Percentiles rank a stretch among this genome's conserved stretches.
Conservation (phyloP, 2,113 vertebrate genomes). For the Bos javanicus region DNA sequence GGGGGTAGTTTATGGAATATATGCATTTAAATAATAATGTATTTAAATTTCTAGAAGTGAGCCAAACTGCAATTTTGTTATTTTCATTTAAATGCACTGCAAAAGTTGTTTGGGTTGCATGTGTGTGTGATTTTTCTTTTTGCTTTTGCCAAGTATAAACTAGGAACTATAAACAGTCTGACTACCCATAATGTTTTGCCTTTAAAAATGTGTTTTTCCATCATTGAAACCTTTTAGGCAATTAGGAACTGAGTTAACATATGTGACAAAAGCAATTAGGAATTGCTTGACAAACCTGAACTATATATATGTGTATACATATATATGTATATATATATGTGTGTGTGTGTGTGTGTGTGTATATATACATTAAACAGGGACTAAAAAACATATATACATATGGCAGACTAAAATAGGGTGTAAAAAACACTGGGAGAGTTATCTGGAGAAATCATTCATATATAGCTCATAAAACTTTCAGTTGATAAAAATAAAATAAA, state of each 20-base stretch:
- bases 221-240: constrained; percentile 21
- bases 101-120: background rate
- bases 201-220: constrained; percentile 51
- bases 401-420: constrained; percentile 34
- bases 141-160: constrained; percentile 40
- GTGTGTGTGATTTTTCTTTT: background rate
- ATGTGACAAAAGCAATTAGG: constrained; percentile 52
- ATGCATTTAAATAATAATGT: background rate
- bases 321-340: background rate
- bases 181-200: constrained; percentile 42
- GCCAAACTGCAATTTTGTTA: background rate
- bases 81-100: constrained; percentile 1
- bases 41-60: background rate
- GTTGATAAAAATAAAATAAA: constrained; percentile 30
- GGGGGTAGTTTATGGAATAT: background rate
- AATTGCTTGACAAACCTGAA: background rate
- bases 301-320: background rate
- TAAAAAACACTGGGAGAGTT: constrained; percentile 24
- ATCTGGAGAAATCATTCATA: constrained; percentile 26
- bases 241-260: constrained; percentile 56
- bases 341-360: background rate
- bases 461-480: background rate
- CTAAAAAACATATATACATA: background rate
- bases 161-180: constrained; percentile 38
- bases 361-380: background rate